Base-by-base conservation (phyloP, 2,888 invertebrate genomes). In the Hyalella azteca region DNA sequence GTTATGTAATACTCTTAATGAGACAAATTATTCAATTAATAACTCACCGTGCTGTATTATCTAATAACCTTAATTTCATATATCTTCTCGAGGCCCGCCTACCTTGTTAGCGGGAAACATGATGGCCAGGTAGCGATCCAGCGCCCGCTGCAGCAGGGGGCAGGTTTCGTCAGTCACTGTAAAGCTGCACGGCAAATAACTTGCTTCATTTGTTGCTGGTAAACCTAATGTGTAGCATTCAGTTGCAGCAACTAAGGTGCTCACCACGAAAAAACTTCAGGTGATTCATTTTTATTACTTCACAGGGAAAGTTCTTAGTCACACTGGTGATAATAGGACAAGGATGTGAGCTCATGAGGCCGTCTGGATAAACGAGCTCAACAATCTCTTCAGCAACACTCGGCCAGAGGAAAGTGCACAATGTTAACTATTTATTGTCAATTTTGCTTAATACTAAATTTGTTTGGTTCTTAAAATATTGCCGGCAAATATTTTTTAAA, bases 111-210 rank as follows among this genome's bases (percentile, higher is more conserved):
- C 11, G 1, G 45, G 49, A 29, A 79, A 75, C 59, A 83, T 80
- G 48, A 60, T 79, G 2, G 48, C 36, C 22, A 29, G 32, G 48
- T 80, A 79, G 60, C 83, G 78, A 73, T 73, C 40, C 22, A 82
- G 29, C 4, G 83, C 83, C n/a, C 80, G 66, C 32, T 66, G 19
- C 32, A 84, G 78, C 49, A 82, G 81, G 7, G 73, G 50, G 60
- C 83, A 84, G 5, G 66, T 54, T 19, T 79, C 19, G 2, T 59
- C 45, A 0, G 79, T 78, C 22, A 59, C 49, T 29, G 22, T 66
- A 78, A 82, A 82, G 13, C 81, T 81, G 73, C 13, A 26, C 29
- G 9, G 11, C 32, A 59, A 5, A 22, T 29, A 49, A n/a, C n/a
- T n/a, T n/a, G n/a, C n/a, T n/a, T n/a, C n/a, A n/a, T n/a, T n/a